Conservation (phyloP, 2,888 invertebrate species). For the Balanococcus diminutus region DNA sequence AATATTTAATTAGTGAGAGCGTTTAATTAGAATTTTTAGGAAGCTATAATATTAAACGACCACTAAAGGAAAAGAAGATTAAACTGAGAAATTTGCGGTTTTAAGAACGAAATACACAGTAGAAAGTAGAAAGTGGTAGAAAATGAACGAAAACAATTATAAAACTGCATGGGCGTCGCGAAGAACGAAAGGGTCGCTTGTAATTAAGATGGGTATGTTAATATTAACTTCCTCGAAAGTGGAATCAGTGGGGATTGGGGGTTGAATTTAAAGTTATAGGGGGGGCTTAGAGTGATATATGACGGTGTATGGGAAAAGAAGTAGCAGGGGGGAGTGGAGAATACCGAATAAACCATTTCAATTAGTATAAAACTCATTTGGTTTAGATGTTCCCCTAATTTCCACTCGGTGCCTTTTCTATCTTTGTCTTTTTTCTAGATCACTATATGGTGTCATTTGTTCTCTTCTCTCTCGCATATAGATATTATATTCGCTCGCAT, state of each 20-base stretch:
- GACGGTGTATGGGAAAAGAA: slow-evolving; percentile 43
- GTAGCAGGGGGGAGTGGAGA: slow-evolving; percentile 28
- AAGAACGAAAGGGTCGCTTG: slow-evolving; percentile 50
- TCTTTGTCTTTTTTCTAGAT: slow-evolving; percentile 1
- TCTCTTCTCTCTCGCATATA: background rate
- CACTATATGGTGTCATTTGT: background rate
- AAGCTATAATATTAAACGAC: slow-evolving; percentile 53
- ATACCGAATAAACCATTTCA: slow-evolving; percentile 54
- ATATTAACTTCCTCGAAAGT: slow-evolving; percentile 50
- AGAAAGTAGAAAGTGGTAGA: slow-evolving; percentile 48
- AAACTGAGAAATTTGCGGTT: slow-evolving; percentile 52
- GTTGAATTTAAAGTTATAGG: slow-evolving; percentile 15
- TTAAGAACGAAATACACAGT: slow-evolving; percentile 49
- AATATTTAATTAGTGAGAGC: slow-evolving; percentile 49
- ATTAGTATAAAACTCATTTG: slow-evolving; percentile 54
- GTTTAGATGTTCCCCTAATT: slow-evolving; percentile 41
- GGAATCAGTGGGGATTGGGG: slow-evolving; percentile 28
- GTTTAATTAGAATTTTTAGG: slow-evolving; percentile 53
- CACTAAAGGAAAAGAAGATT: slow-evolving; percentile 53
- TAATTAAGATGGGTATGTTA: slow-evolving; percentile 55
- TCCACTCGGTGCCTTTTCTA: background rate
- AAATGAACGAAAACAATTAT: slow-evolving; percentile 53
- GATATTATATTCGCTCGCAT: background rate
- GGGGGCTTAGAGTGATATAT: slow-evolving; percentile 47
- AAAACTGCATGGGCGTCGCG: slow-evolving; percentile 46